phyloP scores from a whole-genome alignment of 2,113 vertebrate genomes.

The Typhlomys cinereus region DNA sequence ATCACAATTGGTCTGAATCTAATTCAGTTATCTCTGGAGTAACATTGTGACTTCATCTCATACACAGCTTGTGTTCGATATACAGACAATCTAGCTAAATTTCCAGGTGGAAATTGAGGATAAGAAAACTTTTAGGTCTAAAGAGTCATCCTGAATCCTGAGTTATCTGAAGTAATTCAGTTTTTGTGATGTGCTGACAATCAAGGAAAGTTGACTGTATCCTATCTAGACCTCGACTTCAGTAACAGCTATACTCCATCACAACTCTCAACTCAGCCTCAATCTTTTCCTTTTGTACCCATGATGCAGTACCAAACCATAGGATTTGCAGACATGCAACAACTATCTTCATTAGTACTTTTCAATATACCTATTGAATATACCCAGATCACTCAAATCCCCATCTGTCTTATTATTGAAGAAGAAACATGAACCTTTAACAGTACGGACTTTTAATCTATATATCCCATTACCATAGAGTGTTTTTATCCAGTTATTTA shows the following conservation, averaged over 20 bases:
- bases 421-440: too few relatives aligned
- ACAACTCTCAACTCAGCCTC: neutral
- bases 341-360: neutral
- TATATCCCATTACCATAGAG: too few relatives aligned
- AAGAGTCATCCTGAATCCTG: neutral
- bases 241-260: neutral
- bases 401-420: neutral
- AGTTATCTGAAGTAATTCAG: neutral
- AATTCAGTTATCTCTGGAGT: neutral
- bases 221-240: too few relatives aligned
- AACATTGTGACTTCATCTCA: neutral
- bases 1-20: neutral
- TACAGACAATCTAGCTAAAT: neutral
- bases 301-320: too few relatives aligned
- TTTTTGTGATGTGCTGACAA: neutral
- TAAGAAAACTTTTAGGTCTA: neutral
- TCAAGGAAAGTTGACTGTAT: neutral
- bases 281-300: neutral
- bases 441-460: too few relatives aligned
- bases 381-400: neutral
- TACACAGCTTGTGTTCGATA: neutral
- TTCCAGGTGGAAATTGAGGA: neutral
- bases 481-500: too few relatives aligned
- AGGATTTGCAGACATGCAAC: neutral
- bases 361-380: neutral